Evolutionary conservation across 2,113 vertebrate genomes (phyloP), one percentile per base, ranked within the genome.

Genomic region (Tapirus terrestris): DNA sequence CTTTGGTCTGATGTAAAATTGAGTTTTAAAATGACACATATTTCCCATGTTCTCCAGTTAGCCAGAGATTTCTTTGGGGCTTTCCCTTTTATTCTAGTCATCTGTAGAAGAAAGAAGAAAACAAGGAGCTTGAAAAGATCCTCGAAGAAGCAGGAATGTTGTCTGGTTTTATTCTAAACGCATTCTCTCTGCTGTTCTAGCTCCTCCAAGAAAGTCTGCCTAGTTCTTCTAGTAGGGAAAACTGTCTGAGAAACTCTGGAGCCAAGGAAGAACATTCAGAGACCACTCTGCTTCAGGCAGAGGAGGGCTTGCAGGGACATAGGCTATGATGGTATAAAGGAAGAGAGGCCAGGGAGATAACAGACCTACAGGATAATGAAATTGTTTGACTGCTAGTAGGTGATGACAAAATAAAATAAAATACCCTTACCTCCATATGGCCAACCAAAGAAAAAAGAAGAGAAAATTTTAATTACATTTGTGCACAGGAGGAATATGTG

Each of bases 11-110:
- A 84, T 73, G 65, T 79, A 80, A 94, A 95, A 60, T 29, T 61
- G 21, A 27, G 11, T 87, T 94, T 83, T 45, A 17, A 94, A 96
- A 96, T 96, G 79, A 93, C 92, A 93, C 85, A 89, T 63, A 53
- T 79, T 96, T 93, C 77, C 85, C 31, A 36, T 94, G 36, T 48
- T 85, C 33, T 51, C 25, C 20, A 67, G 13, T 61, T 90, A 79
- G 65, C 53, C 14, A 77, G n/a, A 88, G 14, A 58, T 86, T 89
- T 89, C 45, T 60, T 90, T 45, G 13, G 77, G 67, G 10, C 14
- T 94, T 94, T 72, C 61, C 39, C 6, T 45, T 48, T 65, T 79
- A 86, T 48, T 39, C 13, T 48, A 17, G 25, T 67, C 45, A 90
- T 76, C 17, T 77, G 11, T 14, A 45, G 80, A 92, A 53, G 31